Percentiles rank a stretch among this genome's conserved stretches.
These are phyloP conservation scores for Peromyscus leucopus DNA, from an alignment of 2,113 vertebrate genomes.

Conservation along the genomic window DNA sequence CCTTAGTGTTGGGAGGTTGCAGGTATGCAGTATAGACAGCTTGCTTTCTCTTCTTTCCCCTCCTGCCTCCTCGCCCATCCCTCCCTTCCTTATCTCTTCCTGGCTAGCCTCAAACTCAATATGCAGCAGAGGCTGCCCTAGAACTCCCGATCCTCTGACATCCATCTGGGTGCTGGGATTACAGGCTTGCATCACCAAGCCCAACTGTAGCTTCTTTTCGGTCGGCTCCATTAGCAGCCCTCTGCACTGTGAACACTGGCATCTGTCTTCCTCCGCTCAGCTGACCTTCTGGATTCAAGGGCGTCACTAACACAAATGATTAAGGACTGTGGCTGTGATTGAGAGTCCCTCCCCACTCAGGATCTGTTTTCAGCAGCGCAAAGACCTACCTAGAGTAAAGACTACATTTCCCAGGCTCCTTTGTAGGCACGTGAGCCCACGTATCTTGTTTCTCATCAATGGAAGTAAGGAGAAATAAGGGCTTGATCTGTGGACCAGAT, in stretches of 20 bases:
- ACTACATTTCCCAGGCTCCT: background rate
- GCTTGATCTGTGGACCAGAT: background rate
- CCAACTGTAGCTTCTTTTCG: background rate
- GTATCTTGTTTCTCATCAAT: constrained; percentile 34
- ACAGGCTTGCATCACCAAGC: too few relatives aligned
- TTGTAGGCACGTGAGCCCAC: background rate
- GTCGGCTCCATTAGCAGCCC: background rate
- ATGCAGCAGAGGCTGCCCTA: background rate
- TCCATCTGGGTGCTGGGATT: background rate
- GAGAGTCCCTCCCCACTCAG: background rate
- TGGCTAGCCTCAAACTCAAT: background rate
- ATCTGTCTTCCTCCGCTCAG: background rate
- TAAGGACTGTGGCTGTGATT: background rate
- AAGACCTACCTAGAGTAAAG: background rate
- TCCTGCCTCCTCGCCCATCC: background rate
- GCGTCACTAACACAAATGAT: background rate
- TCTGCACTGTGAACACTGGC: background rate
- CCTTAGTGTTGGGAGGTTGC: background rate
- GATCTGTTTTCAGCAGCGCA: background rate
- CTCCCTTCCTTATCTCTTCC: background rate
- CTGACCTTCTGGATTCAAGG: background rate
- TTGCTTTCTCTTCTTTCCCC: background rate
- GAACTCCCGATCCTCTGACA: background rate
- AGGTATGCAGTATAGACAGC: background rate
- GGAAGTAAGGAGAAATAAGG: constrained; percentile 1